Evolutionary conservation across 2,797 vertebrate genomes (phyloP), one percentile per base, ranked within the genome.

Genomic region (Alcedo atthis): DNA sequence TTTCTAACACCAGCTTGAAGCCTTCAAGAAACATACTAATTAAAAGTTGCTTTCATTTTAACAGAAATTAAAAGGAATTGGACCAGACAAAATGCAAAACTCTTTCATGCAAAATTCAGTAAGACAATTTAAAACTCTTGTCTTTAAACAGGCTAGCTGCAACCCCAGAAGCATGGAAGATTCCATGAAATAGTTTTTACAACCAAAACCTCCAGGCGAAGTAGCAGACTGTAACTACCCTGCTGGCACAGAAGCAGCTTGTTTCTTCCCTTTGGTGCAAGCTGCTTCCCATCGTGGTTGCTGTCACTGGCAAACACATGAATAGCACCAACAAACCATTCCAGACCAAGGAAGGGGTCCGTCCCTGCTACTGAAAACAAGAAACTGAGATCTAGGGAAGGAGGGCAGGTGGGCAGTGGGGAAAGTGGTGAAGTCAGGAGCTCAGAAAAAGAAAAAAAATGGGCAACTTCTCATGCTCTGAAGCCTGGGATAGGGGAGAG

Each of bases 21-120:
- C 70, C 81, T 89, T 90, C 45, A 49, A 89, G 68, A 57, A 87
- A 80, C 25, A 49, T 22, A 26, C 24, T 70, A 68, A 90, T 80
- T 85, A 87, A 80, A 83, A 63, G 43, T 14, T 68, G 70, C 70
- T 85, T 87, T 63, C 25, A 16, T 92, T 88, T 77, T 30, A 86
- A 90, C 10, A 43, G 21, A 88, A 85, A 77, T 25, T 3, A 61
- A 78, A 81, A 90, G n/a, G 61, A 87, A 81, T 63, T 7, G 9
- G 33, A 71, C 59, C 66, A 81, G 70, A 71, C 49, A 25, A 89
- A 92, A 93, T 0, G 1, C 25, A 59, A 53, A 77, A 91, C 3
- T 62, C 46, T 64, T n/a, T 16, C 58, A 90, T 35, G 84, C 64
- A 89, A 74, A 96, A 90, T 71, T 68, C 66, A 62, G 63, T 4